A percentile compares a stretch with the other conserved stretches of the same genome.
phyloP scores from a whole-genome alignment of 2,888 invertebrate species.

The Limnephilus rhombicus region DNA sequence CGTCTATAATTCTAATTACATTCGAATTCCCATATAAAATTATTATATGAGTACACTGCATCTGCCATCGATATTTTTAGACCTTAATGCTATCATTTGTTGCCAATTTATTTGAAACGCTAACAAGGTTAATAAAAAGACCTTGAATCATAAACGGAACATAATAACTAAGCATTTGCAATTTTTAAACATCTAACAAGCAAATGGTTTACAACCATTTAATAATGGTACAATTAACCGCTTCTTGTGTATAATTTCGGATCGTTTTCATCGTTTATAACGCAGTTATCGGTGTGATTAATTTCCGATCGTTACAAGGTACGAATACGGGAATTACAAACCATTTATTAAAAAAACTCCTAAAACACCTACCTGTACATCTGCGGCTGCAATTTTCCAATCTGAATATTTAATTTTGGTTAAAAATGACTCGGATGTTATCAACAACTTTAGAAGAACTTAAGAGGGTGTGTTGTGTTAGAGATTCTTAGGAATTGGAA shows the following conservation, averaged over 20 bases:
- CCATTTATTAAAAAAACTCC: neutral
- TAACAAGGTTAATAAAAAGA: neutral
- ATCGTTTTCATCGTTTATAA: slow-evolving; percentile 29
- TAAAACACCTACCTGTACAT: neutral
- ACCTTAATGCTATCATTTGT: neutral
- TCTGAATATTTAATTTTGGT: neutral
- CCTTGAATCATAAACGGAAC: neutral
- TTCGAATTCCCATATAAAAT: neutral
- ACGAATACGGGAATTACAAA: neutral
- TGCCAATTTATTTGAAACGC: neutral
- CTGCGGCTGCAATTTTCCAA: slow-evolving; percentile 1
- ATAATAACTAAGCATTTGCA: neutral
- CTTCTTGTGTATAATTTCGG: slow-evolving; percentile 26
- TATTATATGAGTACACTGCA: neutral
- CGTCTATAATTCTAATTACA: no score
- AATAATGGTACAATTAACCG: slow-evolving; percentile 14
- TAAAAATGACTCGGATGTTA: neutral
- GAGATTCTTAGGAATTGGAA: no score
- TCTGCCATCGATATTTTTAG: neutral
- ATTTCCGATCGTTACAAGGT: slow-evolving; percentile 7
- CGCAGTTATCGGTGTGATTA: slow-evolving; percentile 16
- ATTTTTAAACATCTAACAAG: neutral
- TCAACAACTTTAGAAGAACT: neutral
- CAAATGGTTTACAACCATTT: slow-evolving; percentile 6
- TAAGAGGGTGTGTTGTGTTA: neutral